Evolutionary conservation across 1,140 invertebrate species (phyloP).

Genomic region (Nixonia krombeini): DNA sequence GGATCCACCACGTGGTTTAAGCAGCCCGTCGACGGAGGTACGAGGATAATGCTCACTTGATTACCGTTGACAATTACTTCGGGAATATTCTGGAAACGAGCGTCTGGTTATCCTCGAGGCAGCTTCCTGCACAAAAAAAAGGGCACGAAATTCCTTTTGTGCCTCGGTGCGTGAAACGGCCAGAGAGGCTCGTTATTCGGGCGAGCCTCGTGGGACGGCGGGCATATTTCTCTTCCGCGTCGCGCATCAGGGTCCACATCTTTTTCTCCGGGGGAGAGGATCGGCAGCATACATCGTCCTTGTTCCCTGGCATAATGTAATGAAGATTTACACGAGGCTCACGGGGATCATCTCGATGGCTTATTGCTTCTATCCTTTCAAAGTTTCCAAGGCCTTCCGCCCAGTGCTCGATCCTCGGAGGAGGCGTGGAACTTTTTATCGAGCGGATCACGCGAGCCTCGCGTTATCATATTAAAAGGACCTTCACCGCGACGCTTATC

Average conservation of each 20-base stretch:
- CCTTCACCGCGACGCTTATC: slow-evolving; percentile 7
- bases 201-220: slow-evolving; percentile 39
- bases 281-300: slow-evolving; percentile 7
- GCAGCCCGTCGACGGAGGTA: too few species aligned
- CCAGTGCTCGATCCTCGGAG: slow-evolving; percentile 16
- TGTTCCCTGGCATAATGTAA: slow-evolving; percentile 51
- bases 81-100: too few species aligned
- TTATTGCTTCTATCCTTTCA: slow-evolving; percentile 53
- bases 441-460: slow-evolving; percentile 49
- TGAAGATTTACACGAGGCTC: slow-evolving; percentile 62
- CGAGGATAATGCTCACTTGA: too few species aligned
- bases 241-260: too few species aligned
- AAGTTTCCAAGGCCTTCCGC: slow-evolving; percentile 52
- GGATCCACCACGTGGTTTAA: too few species aligned
- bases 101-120: too few species aligned
- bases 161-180: too few species aligned
- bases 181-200: too few species aligned
- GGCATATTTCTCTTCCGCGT: slow-evolving; percentile 33
- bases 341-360: slow-evolving; percentile 53
- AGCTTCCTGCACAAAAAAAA: too few species aligned
- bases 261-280: too few species aligned
- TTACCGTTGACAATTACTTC: too few species aligned
- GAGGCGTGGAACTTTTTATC: slow-evolving; percentile 57
- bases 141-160: too few species aligned
- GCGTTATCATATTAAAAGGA: slow-evolving; percentile 52